These are phyloP conservation scores for Anniella stebbinsi DNA, from an alignment of 2,797 vertebrate genomes.

Conservation along the genomic window DNA sequence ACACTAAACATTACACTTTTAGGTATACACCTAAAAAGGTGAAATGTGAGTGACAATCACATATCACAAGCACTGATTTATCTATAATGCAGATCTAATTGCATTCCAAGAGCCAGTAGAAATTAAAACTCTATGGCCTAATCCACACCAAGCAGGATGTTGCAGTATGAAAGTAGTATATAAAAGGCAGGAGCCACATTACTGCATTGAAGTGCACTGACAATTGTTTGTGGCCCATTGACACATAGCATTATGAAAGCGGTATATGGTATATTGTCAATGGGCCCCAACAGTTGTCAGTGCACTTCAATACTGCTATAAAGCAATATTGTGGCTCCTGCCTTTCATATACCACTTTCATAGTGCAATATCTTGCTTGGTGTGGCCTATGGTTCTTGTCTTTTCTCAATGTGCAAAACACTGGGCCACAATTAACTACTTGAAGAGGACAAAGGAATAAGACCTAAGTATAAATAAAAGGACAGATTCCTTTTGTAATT, in stretches of 20 bases:
- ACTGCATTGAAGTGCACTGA: too few species aligned
- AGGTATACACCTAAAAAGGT: neutral
- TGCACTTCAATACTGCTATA: too few species aligned
- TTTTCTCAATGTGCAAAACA: neutral
- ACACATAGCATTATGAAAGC: too few species aligned
- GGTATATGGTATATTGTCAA: too few species aligned
- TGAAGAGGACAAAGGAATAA: neutral
- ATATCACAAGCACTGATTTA: neutral
- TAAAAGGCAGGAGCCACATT: too few species aligned
- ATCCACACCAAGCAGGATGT: too few species aligned
- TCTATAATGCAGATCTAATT: neutral
- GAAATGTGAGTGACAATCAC: neutral
- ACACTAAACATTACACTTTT: neutral
- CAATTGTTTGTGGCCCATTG: too few species aligned
- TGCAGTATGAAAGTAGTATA: too few species aligned
- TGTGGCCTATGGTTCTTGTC: neutral
- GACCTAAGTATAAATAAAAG: neutral
- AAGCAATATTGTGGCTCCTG: too few species aligned
- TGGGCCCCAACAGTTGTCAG: too few species aligned
- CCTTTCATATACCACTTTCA: too few species aligned
- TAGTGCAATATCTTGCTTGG: too few species aligned
- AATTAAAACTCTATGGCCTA: neutral
- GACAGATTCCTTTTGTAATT: neutral
- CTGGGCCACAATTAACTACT: neutral
- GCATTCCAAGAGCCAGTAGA: neutral